These are phyloP conservation scores for Passerina amoena DNA, from an alignment of 2,113 vertebrate species.

Conservation along the genomic window DNA sequence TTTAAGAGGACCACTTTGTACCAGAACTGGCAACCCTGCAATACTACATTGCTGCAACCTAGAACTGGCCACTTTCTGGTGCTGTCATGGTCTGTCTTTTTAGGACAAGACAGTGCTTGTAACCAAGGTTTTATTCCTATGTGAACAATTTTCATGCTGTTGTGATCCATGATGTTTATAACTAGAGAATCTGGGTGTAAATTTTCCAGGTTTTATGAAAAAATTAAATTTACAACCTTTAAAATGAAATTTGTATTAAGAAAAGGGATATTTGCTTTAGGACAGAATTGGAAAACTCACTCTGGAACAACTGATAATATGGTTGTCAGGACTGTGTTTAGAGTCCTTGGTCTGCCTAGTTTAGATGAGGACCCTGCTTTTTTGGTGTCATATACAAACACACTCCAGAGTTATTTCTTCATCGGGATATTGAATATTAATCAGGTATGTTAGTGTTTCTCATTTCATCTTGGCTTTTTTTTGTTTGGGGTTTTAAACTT, in stretches of 20 bases:
- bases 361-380: background rate
- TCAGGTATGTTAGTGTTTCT: background rate
- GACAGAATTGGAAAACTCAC: background rate
- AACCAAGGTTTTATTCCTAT: background rate
- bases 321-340: background rate
- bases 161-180: background rate
- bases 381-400: background rate
- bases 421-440: background rate
- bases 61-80: background rate
- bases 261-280: background rate
- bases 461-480: background rate
- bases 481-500: background rate
- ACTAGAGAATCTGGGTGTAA: background rate
- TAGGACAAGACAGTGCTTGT: background rate
- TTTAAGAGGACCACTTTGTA: background rate
- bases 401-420: background rate
- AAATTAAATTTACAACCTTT: background rate
- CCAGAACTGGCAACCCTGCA: background rate
- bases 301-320: background rate
- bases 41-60: background rate
- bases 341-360: background rate
- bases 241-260: background rate
- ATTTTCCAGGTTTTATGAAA: background rate
- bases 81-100: background rate
- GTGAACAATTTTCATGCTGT: background rate